phyloP scores from a whole-genome alignment of 2,888 invertebrate species.

The Hypolimnas misippus region DNA sequence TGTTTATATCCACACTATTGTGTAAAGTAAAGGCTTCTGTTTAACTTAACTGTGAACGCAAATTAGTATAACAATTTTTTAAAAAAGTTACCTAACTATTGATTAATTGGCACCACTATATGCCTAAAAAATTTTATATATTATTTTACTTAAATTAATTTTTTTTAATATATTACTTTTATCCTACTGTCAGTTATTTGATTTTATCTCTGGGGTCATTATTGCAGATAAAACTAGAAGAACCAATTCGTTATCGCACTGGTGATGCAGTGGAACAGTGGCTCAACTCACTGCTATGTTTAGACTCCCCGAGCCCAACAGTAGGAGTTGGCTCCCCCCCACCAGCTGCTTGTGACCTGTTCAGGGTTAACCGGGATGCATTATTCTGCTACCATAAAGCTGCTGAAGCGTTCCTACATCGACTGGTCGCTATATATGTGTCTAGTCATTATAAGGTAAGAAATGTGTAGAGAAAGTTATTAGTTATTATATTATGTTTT shows the following conservation, averaged over 20 bases:
- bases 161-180: too few species aligned
- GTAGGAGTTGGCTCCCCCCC: constrained; percentile 93
- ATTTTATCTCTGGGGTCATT: too few species aligned
- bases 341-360: constrained; percentile 94
- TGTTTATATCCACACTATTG: too few species aligned
- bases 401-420: constrained; percentile 95
- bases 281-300: constrained; percentile 95
- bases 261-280: constrained; percentile 95
- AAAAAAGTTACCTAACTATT: too few species aligned
- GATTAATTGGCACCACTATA: too few species aligned
- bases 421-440: constrained; percentile 96
- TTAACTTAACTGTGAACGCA: too few species aligned
- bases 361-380: constrained; percentile 93
- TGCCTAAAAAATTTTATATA: too few species aligned
- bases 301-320: constrained; percentile 90
- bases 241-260: constrained; percentile 96
- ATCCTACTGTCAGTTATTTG: too few species aligned
- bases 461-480: constrained; percentile 10
- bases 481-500: neutral
- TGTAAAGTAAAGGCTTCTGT: too few species aligned
- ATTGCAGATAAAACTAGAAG: constrained; percentile 90
- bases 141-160: too few species aligned
- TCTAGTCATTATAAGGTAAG: constrained; percentile 97
- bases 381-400: constrained; percentile 98
- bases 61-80: too few species aligned